Base-by-base conservation (phyloP, 2,797 vertebrate species). In the Streptopelia turtur region DNA sequence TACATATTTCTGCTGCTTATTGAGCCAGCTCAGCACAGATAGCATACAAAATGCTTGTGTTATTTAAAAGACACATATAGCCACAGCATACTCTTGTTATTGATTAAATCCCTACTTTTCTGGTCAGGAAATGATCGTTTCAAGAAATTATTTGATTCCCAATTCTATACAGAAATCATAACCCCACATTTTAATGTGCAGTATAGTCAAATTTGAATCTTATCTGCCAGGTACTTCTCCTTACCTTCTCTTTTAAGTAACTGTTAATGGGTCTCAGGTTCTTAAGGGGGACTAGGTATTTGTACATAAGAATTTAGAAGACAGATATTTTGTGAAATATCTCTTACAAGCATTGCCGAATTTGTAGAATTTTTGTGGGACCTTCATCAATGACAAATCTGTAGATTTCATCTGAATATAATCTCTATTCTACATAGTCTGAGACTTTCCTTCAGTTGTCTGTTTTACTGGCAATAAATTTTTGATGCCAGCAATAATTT, bases 311-410 rank as follows among this genome's bases (percentile, higher is more conserved):
- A 45, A 69, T 47, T 79, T 64, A 83, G 14, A 94, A 64, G 30
- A 49, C 5, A 60, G 6, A 1, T 52, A 18, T 37, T 91, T 71
- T 56, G 10, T 63, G 39, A 90, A 79, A 68, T 53, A 57, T 5
- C 5, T 60, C 13, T n/a, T 74, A 53, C 7, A 89, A 81, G 0
- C 27, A 30, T 24, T 64, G 22, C 1, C 0, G 1, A 86, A 61
- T 12, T 17, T 57, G 4, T 53, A 23, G 24, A 75, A 61, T 78
- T 86, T 88, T 50, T 75, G 14, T 84, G 25, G 9, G 22, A 60
- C 7, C 5, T 66, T 56, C 31, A 53, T 56, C 31, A 79, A 60
- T 31, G 31, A 87, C 11, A 77, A 70, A 56, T 87, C 17, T 68
- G 18, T 41, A 82, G 11, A n/a, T 87, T 82, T 83, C 4, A 41